Conservation (phyloP, 2,888 invertebrate genomes). For the Rutpela maculata region DNA sequence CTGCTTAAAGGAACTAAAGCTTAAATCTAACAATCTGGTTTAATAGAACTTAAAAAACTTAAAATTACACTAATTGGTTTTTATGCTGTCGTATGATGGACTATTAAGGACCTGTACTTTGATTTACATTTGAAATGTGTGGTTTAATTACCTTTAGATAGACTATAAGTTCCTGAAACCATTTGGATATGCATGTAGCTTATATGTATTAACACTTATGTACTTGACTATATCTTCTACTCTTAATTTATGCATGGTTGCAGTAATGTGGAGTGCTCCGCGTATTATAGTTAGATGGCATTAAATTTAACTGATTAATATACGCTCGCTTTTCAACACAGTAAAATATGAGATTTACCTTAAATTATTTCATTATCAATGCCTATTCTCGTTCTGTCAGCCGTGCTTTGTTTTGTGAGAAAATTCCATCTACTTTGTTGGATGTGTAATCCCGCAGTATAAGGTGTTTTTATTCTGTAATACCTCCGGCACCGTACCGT, state of each 20-base stretch:
- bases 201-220: neutral
- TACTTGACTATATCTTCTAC: neutral
- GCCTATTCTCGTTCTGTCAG: constrained; percentile 23
- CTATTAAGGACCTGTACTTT: too few relatives aligned
- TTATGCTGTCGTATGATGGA: too few relatives aligned
- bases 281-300: neutral
- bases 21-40: too few relatives aligned
- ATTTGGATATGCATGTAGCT: neutral
- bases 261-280: neutral
- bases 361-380: constrained; percentile 39
- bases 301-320: neutral
- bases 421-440: constrained; percentile 24
- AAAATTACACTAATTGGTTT: too few relatives aligned
- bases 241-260: neutral
- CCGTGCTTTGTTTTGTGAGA: constrained; percentile 31
- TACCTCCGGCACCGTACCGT: constrained; percentile 28
- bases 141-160: too few relatives aligned
- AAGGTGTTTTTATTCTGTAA: constrained; percentile 40
- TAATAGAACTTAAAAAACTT: too few relatives aligned
- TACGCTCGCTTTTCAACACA: constrained; percentile 3
- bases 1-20: too few relatives aligned
- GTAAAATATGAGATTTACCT: constrained; percentile 22
- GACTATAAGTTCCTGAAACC: neutral
- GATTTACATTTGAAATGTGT: too few relatives aligned
- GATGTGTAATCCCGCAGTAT: constrained; percentile 28